These are phyloP conservation scores for Patiria pectinifera DNA, from an alignment of 53 echinoderm and acorn worm genomes.

Conservation along the genomic window DNA sequence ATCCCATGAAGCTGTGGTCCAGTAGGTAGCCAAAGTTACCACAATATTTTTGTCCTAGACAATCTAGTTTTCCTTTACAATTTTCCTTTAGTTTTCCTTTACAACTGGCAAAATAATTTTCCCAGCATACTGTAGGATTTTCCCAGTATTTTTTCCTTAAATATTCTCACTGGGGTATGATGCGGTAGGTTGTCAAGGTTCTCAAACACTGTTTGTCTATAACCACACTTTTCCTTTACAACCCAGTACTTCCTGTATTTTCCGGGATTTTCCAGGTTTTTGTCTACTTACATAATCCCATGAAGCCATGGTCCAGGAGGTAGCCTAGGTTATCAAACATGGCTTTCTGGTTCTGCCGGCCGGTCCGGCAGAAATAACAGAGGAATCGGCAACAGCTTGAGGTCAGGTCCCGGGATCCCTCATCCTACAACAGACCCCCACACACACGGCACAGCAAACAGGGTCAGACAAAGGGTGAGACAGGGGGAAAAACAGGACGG, in stretches of 20 bases:
- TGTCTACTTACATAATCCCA: slow-evolving; percentile 95
- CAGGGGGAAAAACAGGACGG: slow-evolving; percentile 4
- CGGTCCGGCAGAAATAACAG: slow-evolving; percentile 97
- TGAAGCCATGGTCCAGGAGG: slow-evolving; percentile 95
- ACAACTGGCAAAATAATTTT: too few species aligned
- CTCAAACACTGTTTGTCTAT: neutral
- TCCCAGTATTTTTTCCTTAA: too few species aligned
- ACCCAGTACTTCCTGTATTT: neutral
- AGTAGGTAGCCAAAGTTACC: slow-evolving; percentile 94
- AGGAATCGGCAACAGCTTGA: slow-evolving; percentile 93
- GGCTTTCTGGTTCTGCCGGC: slow-evolving; percentile 94
- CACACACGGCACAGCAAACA: slow-evolving; percentile 63
- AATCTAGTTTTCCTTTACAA: too few species aligned
- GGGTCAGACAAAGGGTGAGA: slow-evolving; percentile 25
- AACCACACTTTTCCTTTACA: too few species aligned
- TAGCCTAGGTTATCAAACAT: slow-evolving; percentile 97
- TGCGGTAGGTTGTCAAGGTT: neutral
- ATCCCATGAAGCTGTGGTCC: slow-evolving; percentile 94
- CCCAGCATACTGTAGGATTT: too few species aligned
- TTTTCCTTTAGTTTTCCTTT: too few species aligned
- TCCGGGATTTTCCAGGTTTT: slow-evolving; percentile 4
- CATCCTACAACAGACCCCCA: slow-evolving; percentile 48
- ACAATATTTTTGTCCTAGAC: slow-evolving; percentile 28
- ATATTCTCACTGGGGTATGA: too few species aligned
- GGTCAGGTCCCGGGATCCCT: slow-evolving; percentile 81